Conservation (phyloP, 2,113 vertebrate species). For the Eurystomus gularis region DNA sequence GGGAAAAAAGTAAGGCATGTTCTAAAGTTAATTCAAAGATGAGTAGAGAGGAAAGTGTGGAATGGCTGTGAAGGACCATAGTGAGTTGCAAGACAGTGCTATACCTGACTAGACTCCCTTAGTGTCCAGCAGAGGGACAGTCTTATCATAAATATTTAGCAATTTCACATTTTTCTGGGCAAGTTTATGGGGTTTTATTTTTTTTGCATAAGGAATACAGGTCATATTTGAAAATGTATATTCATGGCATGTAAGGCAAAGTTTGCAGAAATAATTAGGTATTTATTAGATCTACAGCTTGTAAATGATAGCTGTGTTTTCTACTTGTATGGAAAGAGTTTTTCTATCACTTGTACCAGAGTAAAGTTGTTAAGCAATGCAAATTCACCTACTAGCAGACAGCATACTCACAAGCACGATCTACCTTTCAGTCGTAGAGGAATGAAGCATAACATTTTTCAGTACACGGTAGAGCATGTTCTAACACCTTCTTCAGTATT, state of each 20-base stretch:
- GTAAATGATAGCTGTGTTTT: not conserved
- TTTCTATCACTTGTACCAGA: not conserved
- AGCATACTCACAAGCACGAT: not conserved
- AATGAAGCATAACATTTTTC: not conserved
- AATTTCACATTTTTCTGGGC: not conserved
- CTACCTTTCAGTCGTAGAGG: not conserved
- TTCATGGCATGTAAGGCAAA: not conserved
- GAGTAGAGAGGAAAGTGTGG: not conserved
- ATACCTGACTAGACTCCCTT: not conserved
- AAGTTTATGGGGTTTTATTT: not conserved
- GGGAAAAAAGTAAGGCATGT: not conserved
- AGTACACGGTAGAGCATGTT: not conserved
- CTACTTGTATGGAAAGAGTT: not conserved
- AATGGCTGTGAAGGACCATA: not conserved
- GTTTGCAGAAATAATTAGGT: not conserved
- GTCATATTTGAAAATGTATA: not conserved
- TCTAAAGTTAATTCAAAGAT: not conserved
- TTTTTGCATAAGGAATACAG: not conserved
- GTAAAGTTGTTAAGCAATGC: not conserved
- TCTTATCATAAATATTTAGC: not conserved
- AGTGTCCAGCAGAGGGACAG: fast-evolving
- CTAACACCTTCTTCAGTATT: not conserved
- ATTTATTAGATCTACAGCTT: not conserved
- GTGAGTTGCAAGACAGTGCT: not conserved
- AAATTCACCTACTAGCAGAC: not conserved